Evolutionary conservation across 2,888 invertebrate genomes (phyloP).

Genomic region (Drosophila picticornis): DNA sequence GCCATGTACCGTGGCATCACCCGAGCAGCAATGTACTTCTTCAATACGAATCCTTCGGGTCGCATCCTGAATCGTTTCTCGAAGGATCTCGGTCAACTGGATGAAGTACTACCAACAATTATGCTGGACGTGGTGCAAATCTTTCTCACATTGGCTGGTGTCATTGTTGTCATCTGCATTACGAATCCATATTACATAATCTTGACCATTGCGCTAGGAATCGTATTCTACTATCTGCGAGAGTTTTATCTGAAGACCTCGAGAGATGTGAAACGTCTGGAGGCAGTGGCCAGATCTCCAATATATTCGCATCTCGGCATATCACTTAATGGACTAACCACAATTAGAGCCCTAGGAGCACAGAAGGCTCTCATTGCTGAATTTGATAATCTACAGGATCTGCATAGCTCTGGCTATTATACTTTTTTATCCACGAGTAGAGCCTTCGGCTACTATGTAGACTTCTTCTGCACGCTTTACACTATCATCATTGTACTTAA

Average conservation of each 20-base stretch:
- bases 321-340: conserved; percentile 94
- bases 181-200: conserved; percentile 91
- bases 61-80: conserved; percentile 94
- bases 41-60: conserved; percentile 93
- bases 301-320: conserved; percentile 97
- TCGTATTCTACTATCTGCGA: conserved; percentile 91
- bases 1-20: conserved; percentile 92
- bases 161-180: conserved; percentile 90
- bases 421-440: conserved; percentile 95
- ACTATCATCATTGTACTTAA: conserved; percentile 94
- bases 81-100: conserved; percentile 91
- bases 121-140: conserved; percentile 88
- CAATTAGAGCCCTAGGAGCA: conserved; percentile 95
- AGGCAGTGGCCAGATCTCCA: conserved; percentile 94
- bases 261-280: conserved; percentile 92
- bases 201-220: conserved; percentile 89
- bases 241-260: conserved; percentile 92
- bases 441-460: conserved; percentile 97
- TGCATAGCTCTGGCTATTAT: conserved; percentile 97
- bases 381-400: conserved; percentile 93
- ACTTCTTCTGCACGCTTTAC: conserved; percentile 94
- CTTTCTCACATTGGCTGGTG: conserved; percentile 91
- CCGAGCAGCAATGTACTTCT: conserved; percentile 93
- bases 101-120: conserved; percentile 84
- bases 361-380: conserved; percentile 91